These are phyloP conservation scores for Otus sunia DNA, from an alignment of 2,113 vertebrate genomes.

Conservation along the genomic window DNA sequence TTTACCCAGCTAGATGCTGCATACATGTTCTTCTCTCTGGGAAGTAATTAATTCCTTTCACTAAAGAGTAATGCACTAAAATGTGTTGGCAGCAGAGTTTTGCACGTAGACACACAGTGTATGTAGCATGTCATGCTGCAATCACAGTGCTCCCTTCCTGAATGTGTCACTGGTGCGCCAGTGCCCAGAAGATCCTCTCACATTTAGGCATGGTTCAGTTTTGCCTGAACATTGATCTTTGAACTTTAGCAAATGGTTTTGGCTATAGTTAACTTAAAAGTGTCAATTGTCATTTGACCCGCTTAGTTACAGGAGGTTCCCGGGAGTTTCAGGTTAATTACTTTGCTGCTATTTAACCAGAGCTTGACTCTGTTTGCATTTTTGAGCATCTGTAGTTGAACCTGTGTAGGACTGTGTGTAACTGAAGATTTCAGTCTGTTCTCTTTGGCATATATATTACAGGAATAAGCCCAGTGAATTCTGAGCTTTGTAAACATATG, in stretches of 20 bases:
- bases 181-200: neutral
- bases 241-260: neutral
- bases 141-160: neutral
- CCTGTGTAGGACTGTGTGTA: neutral
- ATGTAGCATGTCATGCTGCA: neutral
- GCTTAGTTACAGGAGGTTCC: neutral
- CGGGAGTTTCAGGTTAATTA: neutral
- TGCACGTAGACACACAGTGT: fast-evolving
- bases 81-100: neutral
- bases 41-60: neutral
- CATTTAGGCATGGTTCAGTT: neutral
- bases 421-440: neutral
- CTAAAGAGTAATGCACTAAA: fast-evolving
- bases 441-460: neutral
- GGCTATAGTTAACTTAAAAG: neutral
- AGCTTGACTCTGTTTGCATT: neutral
- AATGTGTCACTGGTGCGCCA: neutral
- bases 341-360: neutral
- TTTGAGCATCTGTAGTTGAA: neutral
- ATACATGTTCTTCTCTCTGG: neutral
- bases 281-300: neutral
- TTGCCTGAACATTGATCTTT: neutral
- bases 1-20: neutral
- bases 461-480: neutral
- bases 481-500: neutral